phyloP scores from a whole-genome alignment of 2,888 invertebrate genomes.

The Lycocerus yunnanus region DNA sequence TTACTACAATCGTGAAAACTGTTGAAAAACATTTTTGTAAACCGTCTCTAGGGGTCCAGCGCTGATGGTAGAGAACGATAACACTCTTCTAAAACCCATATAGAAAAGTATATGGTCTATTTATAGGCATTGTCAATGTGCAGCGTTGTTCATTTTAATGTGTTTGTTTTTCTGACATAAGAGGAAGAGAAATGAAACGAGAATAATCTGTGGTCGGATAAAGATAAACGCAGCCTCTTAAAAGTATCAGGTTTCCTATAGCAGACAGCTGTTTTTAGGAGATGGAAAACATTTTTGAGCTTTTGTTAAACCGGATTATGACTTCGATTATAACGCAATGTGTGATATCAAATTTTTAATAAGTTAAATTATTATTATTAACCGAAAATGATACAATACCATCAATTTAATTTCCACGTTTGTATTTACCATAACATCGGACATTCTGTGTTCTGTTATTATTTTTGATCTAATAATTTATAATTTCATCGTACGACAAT shows the following conservation, averaged over 20 bases:
- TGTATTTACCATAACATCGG: background rate
- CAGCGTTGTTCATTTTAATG: slow-evolving; percentile 58
- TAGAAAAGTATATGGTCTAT: slow-evolving; percentile 55
- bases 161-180: slow-evolving; percentile 56
- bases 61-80: slow-evolving; percentile 38
- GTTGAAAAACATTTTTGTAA: slow-evolving; percentile 36
- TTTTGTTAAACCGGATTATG: slow-evolving; percentile 18
- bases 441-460: background rate
- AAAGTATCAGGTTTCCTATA: slow-evolving; percentile 57
- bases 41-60: slow-evolving; percentile 39
- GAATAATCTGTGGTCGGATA: slow-evolving; percentile 19
- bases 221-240: slow-evolving; percentile 50
- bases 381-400: background rate
- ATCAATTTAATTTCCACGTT: background rate
- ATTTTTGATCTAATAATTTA: background rate
- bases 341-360: background rate
- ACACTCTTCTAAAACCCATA: slow-evolving; percentile 48
- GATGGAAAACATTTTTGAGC: slow-evolving; percentile 44
- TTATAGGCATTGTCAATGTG: slow-evolving; percentile 58
- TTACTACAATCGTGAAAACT: slow-evolving; percentile 10
- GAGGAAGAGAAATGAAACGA: slow-evolving; percentile 42
- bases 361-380: background rate
- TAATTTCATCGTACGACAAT: too few species aligned
- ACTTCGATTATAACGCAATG: slow-evolving; percentile 19
- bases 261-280: slow-evolving; percentile 58